Conservation (phyloP, 2,113 vertebrate genomes). For the Odocoileus virginianus region DNA sequence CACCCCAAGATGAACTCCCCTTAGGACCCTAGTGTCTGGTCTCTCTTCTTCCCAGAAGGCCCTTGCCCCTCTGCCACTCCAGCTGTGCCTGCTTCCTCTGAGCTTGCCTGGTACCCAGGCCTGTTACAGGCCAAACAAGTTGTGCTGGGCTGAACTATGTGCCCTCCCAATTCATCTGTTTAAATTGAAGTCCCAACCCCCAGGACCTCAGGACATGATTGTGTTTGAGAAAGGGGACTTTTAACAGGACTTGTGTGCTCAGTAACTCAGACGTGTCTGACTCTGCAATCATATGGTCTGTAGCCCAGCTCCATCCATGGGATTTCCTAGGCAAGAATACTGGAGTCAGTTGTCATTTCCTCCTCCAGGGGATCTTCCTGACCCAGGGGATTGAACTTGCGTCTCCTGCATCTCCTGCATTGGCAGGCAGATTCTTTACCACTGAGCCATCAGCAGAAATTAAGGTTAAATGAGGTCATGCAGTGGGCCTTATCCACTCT, state of each 20-base stretch:
- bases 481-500: not conserved
- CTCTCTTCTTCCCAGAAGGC: not conserved
- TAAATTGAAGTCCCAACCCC: not conserved
- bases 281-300: not conserved
- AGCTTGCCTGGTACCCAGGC: no score
- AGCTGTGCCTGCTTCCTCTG: not conserved
- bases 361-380: not conserved
- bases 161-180: not conserved
- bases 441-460: not conserved
- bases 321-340: not conserved
- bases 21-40: no score
- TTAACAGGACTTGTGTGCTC: not conserved
- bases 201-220: not conserved
- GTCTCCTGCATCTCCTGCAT: not conserved
- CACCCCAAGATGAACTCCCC: rapidly evolving
- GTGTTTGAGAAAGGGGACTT: not conserved
- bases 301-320: not conserved
- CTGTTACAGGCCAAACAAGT: not conserved
- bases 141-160: not conserved
- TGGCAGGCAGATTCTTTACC: not conserved
- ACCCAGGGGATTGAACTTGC: not conserved
- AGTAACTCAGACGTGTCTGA: not conserved
- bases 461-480: not conserved
- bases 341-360: not conserved
- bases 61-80: not conserved